Percentiles rank a stretch among this genome's conserved stretches.
phyloP scores from a whole-genome alignment of 2,797 vertebrate genomes.

The Acrocephalus scirpaceus region DNA sequence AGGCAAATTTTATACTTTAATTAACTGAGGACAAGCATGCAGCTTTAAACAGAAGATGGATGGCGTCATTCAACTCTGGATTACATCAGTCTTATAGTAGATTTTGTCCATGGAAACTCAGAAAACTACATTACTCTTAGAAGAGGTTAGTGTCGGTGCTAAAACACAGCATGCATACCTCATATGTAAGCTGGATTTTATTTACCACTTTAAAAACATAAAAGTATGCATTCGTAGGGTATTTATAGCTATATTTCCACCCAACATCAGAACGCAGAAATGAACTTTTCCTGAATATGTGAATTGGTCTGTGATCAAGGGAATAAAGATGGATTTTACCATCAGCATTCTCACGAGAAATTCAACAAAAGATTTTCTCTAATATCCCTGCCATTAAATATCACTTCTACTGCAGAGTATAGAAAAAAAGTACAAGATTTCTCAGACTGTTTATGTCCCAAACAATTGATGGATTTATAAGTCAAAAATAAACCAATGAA shows the following conservation, averaged over 20 bases:
- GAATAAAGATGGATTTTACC: neutral
- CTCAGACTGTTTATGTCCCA: neutral
- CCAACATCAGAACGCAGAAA: neutral
- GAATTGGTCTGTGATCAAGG: neutral
- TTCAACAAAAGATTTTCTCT: neutral
- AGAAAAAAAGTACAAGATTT: neutral
- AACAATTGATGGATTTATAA: neutral
- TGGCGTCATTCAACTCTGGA: neutral
- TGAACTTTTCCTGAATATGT: neutral
- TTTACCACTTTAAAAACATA: neutral
- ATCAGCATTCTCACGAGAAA: neutral
- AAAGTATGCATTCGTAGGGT: neutral
- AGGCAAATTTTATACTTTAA: neutral
- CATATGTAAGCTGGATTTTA: neutral
- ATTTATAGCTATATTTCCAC: neutral
- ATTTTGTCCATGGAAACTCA: neutral
- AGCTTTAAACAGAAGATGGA: slow-evolving; percentile 1
- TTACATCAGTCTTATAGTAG: neutral
- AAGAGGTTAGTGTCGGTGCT: neutral
- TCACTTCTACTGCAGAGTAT: neutral
- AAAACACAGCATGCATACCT: neutral
- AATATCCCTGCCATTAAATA: neutral
- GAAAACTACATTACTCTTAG: neutral
- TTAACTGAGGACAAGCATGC: neutral
- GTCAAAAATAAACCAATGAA: slow-evolving; percentile 18